Base-by-base conservation (phyloP, 2,888 invertebrate species). In the Gastracanthus pulcherrimus region DNA sequence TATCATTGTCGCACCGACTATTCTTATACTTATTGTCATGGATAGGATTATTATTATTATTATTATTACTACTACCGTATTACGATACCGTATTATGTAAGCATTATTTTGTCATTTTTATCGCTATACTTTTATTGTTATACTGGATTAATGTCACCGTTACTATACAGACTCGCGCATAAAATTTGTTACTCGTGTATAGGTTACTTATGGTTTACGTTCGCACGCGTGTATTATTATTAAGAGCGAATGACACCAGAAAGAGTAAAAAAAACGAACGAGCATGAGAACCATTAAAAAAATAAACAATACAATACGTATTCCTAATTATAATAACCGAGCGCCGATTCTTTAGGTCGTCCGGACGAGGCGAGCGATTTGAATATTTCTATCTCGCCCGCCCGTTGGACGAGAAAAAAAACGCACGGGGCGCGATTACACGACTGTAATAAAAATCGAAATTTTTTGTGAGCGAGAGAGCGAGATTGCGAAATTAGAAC, bases 321-420 rank as follows among this genome's bases (percentile, higher is more conserved):
- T 83, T 85, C 80, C 76, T 85, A 83, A 83, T 81, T 80, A 66
- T 81, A 80, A 82, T 74, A 82, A 76, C 79, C 78, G 51, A 84
- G 69, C 76, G 75, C 79, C 83, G 80, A 41, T 64, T 70, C 31
- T 6, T 48, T 62, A 51, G 62, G 34, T 36, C 36, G 58, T 74
- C 26, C 16, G 9, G 11, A 38, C 13, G 26, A 11, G 38, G n/a
- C 36, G 75, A 75, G 34, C 26, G n/a, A 51, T 60, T 58, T 55
- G 51, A 69, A 55, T 62, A 48, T 76, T 80, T 51, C 23, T 45
- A 70, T n/a, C 16, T 13, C 19, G 23, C 26, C 38, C 7, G 34
- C 41, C 41, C 23, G 2, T 60, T 48, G 36, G 58, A 34, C 19
- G 38, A 60, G n/a, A 6, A 7, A n/a, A 70, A 23, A 31, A 62